A percentile compares a stretch with the other conserved stretches of the same genome.
These are phyloP conservation scores for Apocheima hispidaria DNA, from an alignment of 2,888 invertebrate species.

Conservation along the genomic window DNA sequence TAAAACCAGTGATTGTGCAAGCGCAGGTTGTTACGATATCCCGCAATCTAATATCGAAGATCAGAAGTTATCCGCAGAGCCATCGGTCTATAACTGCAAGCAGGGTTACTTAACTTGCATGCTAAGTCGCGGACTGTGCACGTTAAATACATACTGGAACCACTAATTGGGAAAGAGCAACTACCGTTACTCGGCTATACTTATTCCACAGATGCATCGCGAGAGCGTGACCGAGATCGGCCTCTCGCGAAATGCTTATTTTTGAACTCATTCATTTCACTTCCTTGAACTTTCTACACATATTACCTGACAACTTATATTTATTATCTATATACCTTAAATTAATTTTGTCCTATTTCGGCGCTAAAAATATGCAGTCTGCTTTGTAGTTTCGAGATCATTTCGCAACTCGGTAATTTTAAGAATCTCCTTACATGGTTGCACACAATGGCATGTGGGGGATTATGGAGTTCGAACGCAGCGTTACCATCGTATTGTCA, in stretches of 20 bases:
- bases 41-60: conserved; percentile 29
- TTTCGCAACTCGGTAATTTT: conserved; percentile 38
- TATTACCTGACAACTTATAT: conserved; percentile 35
- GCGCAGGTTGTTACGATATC: conserved; percentile 37
- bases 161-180: conserved; percentile 56
- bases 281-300: conserved; percentile 54
- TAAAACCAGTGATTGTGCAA: conserved; percentile 25
- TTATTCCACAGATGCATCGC: conserved; percentile 46
- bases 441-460: conserved; percentile 61
- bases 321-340: conserved; percentile 31
- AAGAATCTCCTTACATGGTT: conserved; percentile 59
- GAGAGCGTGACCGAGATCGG: conserved; percentile 55
- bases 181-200: conserved; percentile 57
- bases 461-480: conserved; percentile 41
- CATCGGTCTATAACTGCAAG: conserved; percentile 39
- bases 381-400: conserved; percentile 36
- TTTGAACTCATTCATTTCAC: conserved; percentile 52
- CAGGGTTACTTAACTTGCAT: conserved; percentile 41
- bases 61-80: conserved; percentile 40
- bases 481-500: conserved; percentile 60
- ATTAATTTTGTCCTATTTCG: conserved; percentile 23
- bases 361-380: conserved; percentile 23
- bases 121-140: conserved; percentile 33
- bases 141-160: conserved; percentile 22
- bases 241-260: conserved; percentile 53